Percentiles rank a stretch among this genome's conserved stretches.
These are phyloP conservation scores for Castor canadensis DNA, from an alignment of 2,113 vertebrate species.

Conservation along the genomic window DNA sequence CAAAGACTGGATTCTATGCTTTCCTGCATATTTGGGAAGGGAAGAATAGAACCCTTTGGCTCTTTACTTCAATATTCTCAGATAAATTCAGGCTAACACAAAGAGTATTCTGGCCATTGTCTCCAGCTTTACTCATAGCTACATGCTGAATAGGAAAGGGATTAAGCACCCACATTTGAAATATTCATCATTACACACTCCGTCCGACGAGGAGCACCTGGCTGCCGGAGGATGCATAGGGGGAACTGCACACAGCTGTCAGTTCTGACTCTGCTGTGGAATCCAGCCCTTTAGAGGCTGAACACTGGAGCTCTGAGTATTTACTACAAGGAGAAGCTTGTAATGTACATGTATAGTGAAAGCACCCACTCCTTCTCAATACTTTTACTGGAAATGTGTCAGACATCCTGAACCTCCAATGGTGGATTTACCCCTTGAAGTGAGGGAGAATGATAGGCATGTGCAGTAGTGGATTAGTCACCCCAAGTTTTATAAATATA, in stretches of 20 bases:
- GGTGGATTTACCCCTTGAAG: not conserved
- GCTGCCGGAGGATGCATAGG: not conserved
- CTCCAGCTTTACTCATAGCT: conserved; percentile 8
- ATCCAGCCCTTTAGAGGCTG: not conserved
- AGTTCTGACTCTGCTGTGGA: not conserved
- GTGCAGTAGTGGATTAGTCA: not conserved
- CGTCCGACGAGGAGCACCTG: not conserved
- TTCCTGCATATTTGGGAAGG: not conserved
- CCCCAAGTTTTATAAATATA: not conserved
- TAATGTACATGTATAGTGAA: fast-evolving
- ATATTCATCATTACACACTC: not conserved
- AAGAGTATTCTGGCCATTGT: conserved; percentile 14
- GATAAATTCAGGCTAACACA: conserved; percentile 17
- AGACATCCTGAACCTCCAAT: not conserved
- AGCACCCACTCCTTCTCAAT: not conserved
- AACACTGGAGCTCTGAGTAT: not conserved
- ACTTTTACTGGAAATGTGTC: not conserved
- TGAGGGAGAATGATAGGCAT: not conserved
- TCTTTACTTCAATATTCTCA: conserved; percentile 16
- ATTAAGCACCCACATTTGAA: not conserved
- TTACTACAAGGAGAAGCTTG: not conserved
- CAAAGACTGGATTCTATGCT: conserved; percentile 3
- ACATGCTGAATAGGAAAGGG: conserved; percentile 11
- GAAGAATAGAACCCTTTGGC: not conserved
- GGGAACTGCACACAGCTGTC: not conserved